Base-by-base conservation (phyloP, 2,113 vertebrate species). In the Dendrocopos noguchii region DNA sequence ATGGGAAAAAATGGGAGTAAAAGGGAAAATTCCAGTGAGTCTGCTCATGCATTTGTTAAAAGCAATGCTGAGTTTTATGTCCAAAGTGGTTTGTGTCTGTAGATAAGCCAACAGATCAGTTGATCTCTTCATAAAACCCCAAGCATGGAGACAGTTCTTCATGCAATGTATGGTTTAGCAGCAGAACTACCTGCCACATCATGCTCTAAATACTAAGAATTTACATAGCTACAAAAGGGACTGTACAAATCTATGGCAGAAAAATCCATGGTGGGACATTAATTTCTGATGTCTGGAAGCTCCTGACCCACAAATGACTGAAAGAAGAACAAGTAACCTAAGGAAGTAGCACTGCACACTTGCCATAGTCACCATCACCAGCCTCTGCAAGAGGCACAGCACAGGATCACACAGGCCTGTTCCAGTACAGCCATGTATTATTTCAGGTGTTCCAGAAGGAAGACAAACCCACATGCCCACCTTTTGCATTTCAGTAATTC, bases 261-360 rank as follows among this genome's bases (percentile, higher is more conserved):
- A 27, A 60, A 90, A 71, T 8, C 52, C 70, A 47, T 0, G 4
- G 33, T 2, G 4, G 64, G 14, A 42, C 66, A 6, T 70, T 57
- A 24, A 71, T 74, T 74, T 27, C 60, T 25, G 18, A 1, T 17
- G 11, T 15, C 52, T 18, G 3, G 2, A 24, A 55, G 64, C 7
- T 22, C 36, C 74, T 64, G 74, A 33, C 15, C 44, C 31, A 18
- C 2, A 46, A 50, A 21, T 14, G 77, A n/a, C 44, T 11, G 22
- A 53, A 44, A 70, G 46, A 2, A 25, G 44, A 34, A 29, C 1
- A 2, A 0, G 16, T 1, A 44, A 50, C 27, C 68, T 2, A 19
- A 44, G 50, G 56, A 52, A 47, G 36, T 28, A 47, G 1, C 39
- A 27, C 68, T 10, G 1, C 4, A 34, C 29, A 1, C 71, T 36